Evolutionary conservation across 2,113 vertebrate species (phyloP), one percentile per base, ranked within the genome.

Genomic region (Eubucco bourcierii): DNA sequence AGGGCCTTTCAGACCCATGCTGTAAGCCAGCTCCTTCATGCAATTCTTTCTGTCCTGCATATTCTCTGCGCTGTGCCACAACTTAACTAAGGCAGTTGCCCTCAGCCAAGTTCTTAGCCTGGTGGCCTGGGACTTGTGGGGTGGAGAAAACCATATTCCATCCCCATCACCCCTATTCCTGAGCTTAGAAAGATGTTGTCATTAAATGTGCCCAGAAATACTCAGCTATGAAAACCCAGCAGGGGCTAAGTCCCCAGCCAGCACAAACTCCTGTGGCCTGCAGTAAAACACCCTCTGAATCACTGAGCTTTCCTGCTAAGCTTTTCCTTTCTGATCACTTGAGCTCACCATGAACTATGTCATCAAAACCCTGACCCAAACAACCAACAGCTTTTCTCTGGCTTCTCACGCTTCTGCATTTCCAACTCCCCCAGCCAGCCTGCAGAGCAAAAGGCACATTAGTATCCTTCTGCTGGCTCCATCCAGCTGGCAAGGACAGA

Each of bases 261-360:
- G 75, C 77, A 29, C 15, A 37, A 77, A 2, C 61, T 63, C 67
- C 75, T 46, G 64, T 85, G 93, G 72, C 79, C 90, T 74, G 50
- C 90, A 90, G 75, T 80, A 27, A 77, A 77, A 27, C 64, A 74
- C 82, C n/a, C 72, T 91, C 91, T 56, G 87, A 94, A 59, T 85
- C 94, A 85, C 93, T 83, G 82, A n/a, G 5, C 91, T 94, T 80
- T 76, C 78, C 78, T 59, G 73, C 23, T 92, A 28, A 85, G 61
- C 92, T 74, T 81, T 92, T 87, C 72, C 81, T 80, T 92, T 92
- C 75, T 58, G 82, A 94, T 83, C 82, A 56, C 75, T 92, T 37
- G 84, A 96, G 92, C 90, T 90, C 47, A 33, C 8, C 10, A 61
- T 31, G 3, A 92, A 63, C 74, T 80, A 3, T 65, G 67, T 52